Evolutionary conservation across 1,140 invertebrate genomes (phyloP).

Genomic region (Ectropis grisescens): DNA sequence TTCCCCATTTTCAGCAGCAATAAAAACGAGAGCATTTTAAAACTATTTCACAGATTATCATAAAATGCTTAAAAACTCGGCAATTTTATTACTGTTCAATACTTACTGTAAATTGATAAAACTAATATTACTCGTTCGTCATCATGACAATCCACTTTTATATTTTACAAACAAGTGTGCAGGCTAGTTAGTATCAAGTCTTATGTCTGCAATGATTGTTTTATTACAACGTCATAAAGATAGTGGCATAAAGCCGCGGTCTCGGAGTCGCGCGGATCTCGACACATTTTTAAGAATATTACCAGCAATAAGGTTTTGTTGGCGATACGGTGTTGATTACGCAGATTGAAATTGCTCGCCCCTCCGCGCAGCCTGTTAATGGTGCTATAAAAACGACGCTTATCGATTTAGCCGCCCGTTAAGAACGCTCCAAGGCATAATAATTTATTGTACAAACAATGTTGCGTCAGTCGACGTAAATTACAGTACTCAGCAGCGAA

Average conservation of each 20-base stretch:
- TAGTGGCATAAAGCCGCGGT: too few species aligned
- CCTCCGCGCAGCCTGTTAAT: slow-evolving; percentile 53
- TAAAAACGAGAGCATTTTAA: slow-evolving; percentile 21
- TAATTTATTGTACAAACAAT: slow-evolving; percentile 53
- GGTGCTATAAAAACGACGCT: slow-evolving; percentile 62
- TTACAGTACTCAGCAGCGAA: slow-evolving; percentile 37
- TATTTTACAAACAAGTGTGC: too few species aligned
- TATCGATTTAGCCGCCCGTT: slow-evolving; percentile 56
- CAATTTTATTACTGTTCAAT: too few species aligned
- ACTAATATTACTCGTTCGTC: too few species aligned
- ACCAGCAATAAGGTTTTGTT: slow-evolving; percentile 37
- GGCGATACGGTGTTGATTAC: slow-evolving; percentile 53
- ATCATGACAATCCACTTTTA: too few species aligned
- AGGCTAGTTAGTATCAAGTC: too few species aligned
- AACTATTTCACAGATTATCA: too few species aligned
- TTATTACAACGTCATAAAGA: too few species aligned
- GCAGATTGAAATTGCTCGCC: slow-evolving; percentile 54
- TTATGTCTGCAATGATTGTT: too few species aligned
- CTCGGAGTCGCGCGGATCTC: too few species aligned
- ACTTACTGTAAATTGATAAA: too few species aligned
- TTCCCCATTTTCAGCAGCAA: slow-evolving; percentile 26
- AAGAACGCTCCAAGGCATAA: slow-evolving; percentile 48
- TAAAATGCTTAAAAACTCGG: too few species aligned
- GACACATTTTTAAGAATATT: slow-evolving; percentile 5
- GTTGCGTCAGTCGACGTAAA: slow-evolving; percentile 36